Base-by-base conservation (phyloP, 2,888 invertebrate genomes). In the Nowickia ferox region DNA sequence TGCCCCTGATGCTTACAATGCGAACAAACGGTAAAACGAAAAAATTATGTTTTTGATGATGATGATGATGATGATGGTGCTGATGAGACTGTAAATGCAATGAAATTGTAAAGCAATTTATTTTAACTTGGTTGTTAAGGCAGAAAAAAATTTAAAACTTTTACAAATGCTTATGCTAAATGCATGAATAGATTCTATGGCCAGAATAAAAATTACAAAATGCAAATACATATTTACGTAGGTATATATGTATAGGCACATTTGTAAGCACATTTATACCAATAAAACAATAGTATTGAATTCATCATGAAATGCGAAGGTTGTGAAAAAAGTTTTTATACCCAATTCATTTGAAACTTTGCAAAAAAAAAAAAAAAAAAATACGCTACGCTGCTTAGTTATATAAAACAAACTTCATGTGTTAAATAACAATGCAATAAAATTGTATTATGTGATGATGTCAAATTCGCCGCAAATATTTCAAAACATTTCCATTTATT, bases 161-260 rank as follows among this genome's bases (percentile, higher is more conserved):
- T 65, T 71, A 77, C 59, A 83, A 77, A 71, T 75, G 51, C 57
- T 72, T 57, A 9, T 78, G 77, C 75, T 78, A 75, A 82, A 83
- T 83, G 82, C 86, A 82, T 86, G 82, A 86, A 83, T 79, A 86
- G 82, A 79, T 75, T 79, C 75, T 85, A 77, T 69, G 82, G 78
- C 71, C 85, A 82, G 82, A 75, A 81, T 65, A 77, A 77, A 63
- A 74, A 68, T 68, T 53, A 63, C 59, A 72, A 72, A 77, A 59
- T 61, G 59, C 66, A 80, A 65, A 65, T 48, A 66, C 48, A 72
- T 48, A 72, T 44, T 68, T 11, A 57, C 30, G n/a, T 42, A 55
- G 11, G 11, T n/a, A 55, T 10, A 15, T 11, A 30, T 19, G 3
- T 10, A 15, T 11, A 30, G 13, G 3, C 2, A 78, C n/a, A 53